Evolutionary conservation across 1,140 invertebrate genomes (phyloP), one percentile per base, ranked within the genome.

Genomic region (Platorchestia sp.): DNA sequence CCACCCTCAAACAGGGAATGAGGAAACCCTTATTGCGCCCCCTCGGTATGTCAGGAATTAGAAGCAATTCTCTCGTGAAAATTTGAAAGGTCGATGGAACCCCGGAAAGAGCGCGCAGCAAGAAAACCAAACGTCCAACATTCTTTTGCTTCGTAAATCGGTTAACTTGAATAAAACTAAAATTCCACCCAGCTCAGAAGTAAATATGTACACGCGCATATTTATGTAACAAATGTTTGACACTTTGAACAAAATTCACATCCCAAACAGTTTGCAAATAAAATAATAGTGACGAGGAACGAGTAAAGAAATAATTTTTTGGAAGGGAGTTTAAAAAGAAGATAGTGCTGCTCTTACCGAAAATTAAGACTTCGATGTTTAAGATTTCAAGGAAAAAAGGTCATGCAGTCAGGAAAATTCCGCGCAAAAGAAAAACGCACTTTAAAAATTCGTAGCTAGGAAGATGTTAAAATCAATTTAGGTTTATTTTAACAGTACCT

Each of bases 51-150:
- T 90, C 87, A 41, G 44, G 87, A 90, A 90, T 90, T 90, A 44
- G 87, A 90, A 90, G 41, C 87, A 90, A 90, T 90, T 90, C 87
- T 90, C 87, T 90, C 87, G 87, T 90, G 44, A 90, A 90, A 90
- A 90, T 90, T 43, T 90, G 87, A 90, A 44, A 90, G 44, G 87
- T 42, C 87, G 87, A 90, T 75, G 59, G 59, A 75, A 75, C 59
- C 36, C 59, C 36, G 59, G 59, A 75, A 14, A 51, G 47, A 75
- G 59, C 59, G 14, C 59, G 36, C 59, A 75, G 59, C 59, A 75
- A 36, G 14, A 75, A 75, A 75, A 75, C 59, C 59, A 75, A 75
- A 75, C 59, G 59, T 27, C 59, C 36, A 75, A 75, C 59, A 75
- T 75, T 75, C 59, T 75, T 75, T 75, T 75, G 10, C 59, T 36